Base-by-base conservation (phyloP, 2,888 invertebrate genomes). In the Drosophila fungiperda region DNA sequence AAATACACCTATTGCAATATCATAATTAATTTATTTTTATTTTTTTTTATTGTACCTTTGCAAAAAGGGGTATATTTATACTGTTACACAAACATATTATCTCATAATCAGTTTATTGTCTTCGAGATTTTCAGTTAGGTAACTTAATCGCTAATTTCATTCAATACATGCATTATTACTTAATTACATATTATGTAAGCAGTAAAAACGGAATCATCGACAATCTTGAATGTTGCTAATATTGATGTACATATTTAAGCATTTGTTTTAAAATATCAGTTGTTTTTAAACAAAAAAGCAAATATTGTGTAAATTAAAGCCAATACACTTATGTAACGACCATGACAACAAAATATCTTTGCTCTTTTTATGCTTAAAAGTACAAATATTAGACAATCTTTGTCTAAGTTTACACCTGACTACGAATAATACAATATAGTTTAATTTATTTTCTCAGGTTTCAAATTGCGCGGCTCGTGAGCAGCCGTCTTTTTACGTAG, bases 111-210 rank as follows among this genome's bases (percentile, higher is more conserved):
- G 36, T 54, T 49, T 40, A 32, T 48, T 17, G 35, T 57, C 52
- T 70, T 42, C 6, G 54, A 55, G 29, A 61, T 69, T 53, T 35
- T 11, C 2, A 35, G 12, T 52, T 35, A 35, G 35, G 26, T 32
- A 32, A 23, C 33, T 53, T 8, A 12, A 20, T 1, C 7, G 20
- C 7, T 7, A 20, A 45, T 23, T 23, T 45, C 15, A 45, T 45
- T 2, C 8, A 45, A 1, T 20, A 38, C 23, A 17, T 42, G 36
- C 32, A 45, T 49, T 32, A 49, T 45, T 61, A 71, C 54, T 66
- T 75, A 75, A 58, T 49, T 33, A 50, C n/a, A 55, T 42, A 33
- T 48, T 42, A 49, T 55, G 17, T 38, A 49, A 45, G 53, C 23
- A 36, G 52, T 45, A 45, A 20, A 69, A 23, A 17, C 3, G 5